phyloP scores from a whole-genome alignment of 2,113 vertebrate species.

The Macheiramphus alcinus region DNA sequence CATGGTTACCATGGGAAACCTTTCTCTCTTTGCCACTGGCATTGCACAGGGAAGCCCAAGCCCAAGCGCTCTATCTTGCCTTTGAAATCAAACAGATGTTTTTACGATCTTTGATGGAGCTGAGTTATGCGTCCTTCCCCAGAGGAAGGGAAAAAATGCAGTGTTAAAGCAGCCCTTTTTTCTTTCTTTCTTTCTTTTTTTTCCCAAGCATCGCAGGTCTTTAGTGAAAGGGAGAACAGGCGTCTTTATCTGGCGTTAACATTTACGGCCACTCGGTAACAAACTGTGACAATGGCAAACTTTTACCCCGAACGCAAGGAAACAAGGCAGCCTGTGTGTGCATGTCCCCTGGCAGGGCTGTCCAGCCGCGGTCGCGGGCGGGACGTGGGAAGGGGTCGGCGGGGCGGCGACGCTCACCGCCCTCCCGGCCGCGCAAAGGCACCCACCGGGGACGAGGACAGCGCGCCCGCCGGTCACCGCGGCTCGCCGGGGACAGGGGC shows the following conservation, averaged over 20 bases:
- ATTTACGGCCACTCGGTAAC: not conserved
- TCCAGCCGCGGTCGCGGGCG: not conserved
- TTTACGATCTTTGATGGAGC: slow-evolving; percentile 21
- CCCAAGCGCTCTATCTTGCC: not conserved
- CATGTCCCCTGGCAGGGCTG: not conserved
- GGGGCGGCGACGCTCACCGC: not conserved
- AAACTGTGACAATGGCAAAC: not conserved
- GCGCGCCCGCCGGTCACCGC: slow-evolving; percentile 3
- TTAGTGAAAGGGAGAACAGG: not conserved
- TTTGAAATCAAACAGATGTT: slow-evolving; percentile 59
- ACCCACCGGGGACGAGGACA: not conserved
- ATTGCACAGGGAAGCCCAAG: slow-evolving; percentile 2
- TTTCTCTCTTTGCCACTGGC: slow-evolving; percentile 36
- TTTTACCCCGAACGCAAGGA: not conserved
- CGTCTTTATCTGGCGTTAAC: not conserved
- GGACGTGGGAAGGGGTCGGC: not conserved
- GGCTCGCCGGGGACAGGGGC: not conserved
- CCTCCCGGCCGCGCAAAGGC: not conserved
- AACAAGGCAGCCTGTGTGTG: not conserved
- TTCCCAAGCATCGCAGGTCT: not conserved
- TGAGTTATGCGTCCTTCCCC: slow-evolving; percentile 4
- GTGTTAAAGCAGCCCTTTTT: not conserved
- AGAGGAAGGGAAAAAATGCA: not conserved
- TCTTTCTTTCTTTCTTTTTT: no score
- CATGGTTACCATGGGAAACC: slow-evolving; percentile 44